Evolutionary conservation across 2,888 invertebrate species (phyloP).

Genomic region (Congeria kusceri): DNA sequence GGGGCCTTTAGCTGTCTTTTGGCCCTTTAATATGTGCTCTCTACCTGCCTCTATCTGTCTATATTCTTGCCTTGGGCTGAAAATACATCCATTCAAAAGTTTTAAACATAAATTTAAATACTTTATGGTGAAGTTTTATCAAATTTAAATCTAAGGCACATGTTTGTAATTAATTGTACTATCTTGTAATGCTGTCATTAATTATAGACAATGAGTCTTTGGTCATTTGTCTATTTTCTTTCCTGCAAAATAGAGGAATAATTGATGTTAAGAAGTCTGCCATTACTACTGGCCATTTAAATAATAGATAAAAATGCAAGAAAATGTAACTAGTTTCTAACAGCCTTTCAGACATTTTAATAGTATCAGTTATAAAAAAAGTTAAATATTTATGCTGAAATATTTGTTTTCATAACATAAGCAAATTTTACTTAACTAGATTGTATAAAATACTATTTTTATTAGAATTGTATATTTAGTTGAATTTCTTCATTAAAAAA

Average conservation of each 20-base stretch:
- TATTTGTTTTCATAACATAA: too few relatives aligned
- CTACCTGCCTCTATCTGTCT: conserved; percentile 27
- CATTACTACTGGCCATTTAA: too few relatives aligned
- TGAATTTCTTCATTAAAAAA: too few relatives aligned
- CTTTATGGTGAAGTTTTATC: conserved; percentile 25
- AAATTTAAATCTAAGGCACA: conserved; percentile 12
- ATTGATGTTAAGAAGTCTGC: conserved; percentile 1
- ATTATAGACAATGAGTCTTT: conserved; percentile 10
- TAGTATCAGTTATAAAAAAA: too few relatives aligned
- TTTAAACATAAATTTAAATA: conserved; percentile 39
- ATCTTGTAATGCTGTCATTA: conserved; percentile 34
- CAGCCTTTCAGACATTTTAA: too few relatives aligned
- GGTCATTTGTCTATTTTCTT: conserved; percentile 10
- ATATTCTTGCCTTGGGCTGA: conserved; percentile 19
- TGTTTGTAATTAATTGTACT: conserved; percentile 29
- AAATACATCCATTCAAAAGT: conserved; percentile 35
- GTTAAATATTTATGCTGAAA: too few relatives aligned
- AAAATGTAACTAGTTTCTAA: too few relatives aligned
- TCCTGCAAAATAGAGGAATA: conserved; percentile 3
- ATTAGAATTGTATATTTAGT: too few relatives aligned
- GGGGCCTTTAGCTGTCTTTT: conserved; percentile 1
- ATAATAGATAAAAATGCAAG: too few relatives aligned
- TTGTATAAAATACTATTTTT: too few relatives aligned
- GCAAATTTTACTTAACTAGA: too few relatives aligned
- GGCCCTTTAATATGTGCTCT: conserved; percentile 17